A percentile compares a stretch with the other conserved stretches of the same genome.
phyloP scores from a whole-genome alignment of 1,140 invertebrate species.

The Drosophila murphyi region DNA sequence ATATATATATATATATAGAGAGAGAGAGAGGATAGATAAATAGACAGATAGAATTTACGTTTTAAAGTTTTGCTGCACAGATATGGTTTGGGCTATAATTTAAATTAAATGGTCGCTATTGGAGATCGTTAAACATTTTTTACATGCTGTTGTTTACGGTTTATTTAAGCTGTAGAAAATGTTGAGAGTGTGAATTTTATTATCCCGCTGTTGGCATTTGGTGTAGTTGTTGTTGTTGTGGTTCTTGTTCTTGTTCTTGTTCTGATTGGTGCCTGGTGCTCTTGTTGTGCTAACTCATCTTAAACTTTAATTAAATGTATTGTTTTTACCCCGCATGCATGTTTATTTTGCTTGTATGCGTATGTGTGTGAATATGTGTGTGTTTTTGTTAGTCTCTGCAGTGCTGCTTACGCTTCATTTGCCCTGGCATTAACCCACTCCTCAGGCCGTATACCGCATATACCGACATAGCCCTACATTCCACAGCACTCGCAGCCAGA shows the following conservation, averaged over 20 bases:
- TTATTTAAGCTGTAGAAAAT: conserved; percentile 30
- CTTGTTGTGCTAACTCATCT: conserved; percentile 68
- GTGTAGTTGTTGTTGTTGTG: background rate
- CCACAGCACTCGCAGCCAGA: conserved; percentile 32
- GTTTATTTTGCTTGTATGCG: background rate
- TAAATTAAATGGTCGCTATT: conserved; percentile 71
- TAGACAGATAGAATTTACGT: conserved; percentile 58
- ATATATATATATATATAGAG: background rate
- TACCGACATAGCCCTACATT: background rate
- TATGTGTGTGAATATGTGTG: background rate
- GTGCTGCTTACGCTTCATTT: conserved; percentile 73
- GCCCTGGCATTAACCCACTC: conserved; percentile 29
- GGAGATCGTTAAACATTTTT: conserved; percentile 66
- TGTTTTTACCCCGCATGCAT: conserved; percentile 59
- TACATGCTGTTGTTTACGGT: conserved; percentile 64
- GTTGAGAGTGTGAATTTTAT: conserved; percentile 48
- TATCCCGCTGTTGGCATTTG: background rate
- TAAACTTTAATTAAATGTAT: conserved; percentile 82
- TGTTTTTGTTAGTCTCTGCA: conserved; percentile 29
- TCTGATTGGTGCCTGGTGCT: conserved; percentile 7
- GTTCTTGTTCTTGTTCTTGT: background rate
- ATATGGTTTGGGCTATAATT: conserved; percentile 77
- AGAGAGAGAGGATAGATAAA: conserved; percentile 5
- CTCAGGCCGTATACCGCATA: background rate
- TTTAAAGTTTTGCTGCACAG: conserved; percentile 68